These are phyloP conservation scores for Syrista parreyssii DNA, from an alignment of 2,888 invertebrate species.

Conservation along the genomic window DNA sequence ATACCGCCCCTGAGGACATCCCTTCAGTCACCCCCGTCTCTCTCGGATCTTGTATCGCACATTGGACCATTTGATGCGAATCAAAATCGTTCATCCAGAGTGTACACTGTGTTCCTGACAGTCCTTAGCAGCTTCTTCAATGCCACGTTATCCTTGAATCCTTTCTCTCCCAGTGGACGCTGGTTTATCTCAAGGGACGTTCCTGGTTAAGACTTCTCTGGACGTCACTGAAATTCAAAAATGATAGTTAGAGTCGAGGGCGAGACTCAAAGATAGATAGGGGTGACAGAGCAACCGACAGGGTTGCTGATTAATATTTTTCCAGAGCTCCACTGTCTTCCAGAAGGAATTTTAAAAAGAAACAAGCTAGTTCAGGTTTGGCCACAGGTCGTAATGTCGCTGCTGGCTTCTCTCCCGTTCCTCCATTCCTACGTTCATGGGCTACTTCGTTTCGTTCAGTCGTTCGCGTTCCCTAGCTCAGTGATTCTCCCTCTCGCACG, in stretches of 20 bases:
- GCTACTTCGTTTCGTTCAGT: conserved; percentile 27
- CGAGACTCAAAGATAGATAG: conserved; percentile 2
- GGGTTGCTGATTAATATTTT: conserved; percentile 47
- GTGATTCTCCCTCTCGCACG: background rate
- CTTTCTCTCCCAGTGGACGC: conserved; percentile 15
- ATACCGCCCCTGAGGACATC: conserved; percentile 11
- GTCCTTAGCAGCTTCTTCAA: conserved; percentile 28
- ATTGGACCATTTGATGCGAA: conserved; percentile 50
- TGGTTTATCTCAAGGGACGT: background rate
- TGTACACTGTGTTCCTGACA: conserved; percentile 48
- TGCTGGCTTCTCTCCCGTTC: conserved; percentile 48
- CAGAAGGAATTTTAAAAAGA: conserved; percentile 42
- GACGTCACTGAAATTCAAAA: no score
- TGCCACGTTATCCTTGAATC: conserved; percentile 7
- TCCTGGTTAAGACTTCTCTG: background rate
- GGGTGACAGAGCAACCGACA: conserved; percentile 20
- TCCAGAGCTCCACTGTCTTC: conserved; percentile 32
- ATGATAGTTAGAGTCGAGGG: no score
- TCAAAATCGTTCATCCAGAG: conserved; percentile 40
- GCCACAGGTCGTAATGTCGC: conserved; percentile 48
- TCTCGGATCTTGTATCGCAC: conserved; percentile 32
- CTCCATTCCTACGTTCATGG: conserved; percentile 22
- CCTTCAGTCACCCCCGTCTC: conserved; percentile 18
- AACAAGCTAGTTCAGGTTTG: conserved; percentile 23
- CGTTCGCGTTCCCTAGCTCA: background rate